Evolutionary conservation across 2,797 vertebrate species (phyloP).

Genomic region (Florisuga fusca): DNA sequence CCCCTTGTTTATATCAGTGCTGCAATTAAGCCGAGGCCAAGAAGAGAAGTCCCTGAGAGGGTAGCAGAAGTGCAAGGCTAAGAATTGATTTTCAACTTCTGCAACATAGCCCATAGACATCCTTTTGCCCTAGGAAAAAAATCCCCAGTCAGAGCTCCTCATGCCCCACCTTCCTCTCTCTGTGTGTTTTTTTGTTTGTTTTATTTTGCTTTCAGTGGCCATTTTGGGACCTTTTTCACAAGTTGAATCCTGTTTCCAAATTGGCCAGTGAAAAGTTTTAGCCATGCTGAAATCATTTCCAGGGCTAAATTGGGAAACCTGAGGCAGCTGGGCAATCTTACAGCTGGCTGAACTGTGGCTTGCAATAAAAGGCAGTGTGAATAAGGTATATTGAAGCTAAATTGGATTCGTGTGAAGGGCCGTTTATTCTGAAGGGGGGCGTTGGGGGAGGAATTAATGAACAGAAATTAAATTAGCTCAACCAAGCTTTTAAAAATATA

Average conservation of each 20-base stretch:
- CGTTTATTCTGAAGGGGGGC: constrained; percentile 76
- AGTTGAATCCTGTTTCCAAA: constrained; percentile 76
- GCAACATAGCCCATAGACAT: constrained; percentile 2
- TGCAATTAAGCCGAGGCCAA: constrained; percentile 89
- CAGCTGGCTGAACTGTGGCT: constrained; percentile 80
- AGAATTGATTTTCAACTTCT: constrained; percentile 85
- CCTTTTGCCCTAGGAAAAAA: constrained; percentile 1
- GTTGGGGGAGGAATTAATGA: constrained; percentile 77
- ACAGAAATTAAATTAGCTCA: constrained; percentile 82
- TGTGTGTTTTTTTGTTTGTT: background rate
- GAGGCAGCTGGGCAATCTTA: constrained; percentile 80
- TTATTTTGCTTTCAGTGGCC: constrained; percentile 63
- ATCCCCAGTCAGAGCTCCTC: background rate
- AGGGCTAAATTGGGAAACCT: constrained; percentile 81
- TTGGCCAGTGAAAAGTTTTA: constrained; percentile 77
- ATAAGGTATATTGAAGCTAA: constrained; percentile 86
- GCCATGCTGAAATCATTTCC: constrained; percentile 85
- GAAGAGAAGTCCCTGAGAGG: constrained; percentile 90
- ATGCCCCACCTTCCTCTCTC: background rate
- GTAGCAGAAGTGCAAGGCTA: constrained; percentile 89
- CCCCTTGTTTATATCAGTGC: constrained; percentile 92
- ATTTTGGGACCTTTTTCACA: constrained; percentile 75
- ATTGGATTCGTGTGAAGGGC: constrained; percentile 82
- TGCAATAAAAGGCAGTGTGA: constrained; percentile 83
- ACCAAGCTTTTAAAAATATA: constrained; percentile 76